Conservation (phyloP, 1,140 invertebrate species). For the Gryllus bimaculatus region DNA sequence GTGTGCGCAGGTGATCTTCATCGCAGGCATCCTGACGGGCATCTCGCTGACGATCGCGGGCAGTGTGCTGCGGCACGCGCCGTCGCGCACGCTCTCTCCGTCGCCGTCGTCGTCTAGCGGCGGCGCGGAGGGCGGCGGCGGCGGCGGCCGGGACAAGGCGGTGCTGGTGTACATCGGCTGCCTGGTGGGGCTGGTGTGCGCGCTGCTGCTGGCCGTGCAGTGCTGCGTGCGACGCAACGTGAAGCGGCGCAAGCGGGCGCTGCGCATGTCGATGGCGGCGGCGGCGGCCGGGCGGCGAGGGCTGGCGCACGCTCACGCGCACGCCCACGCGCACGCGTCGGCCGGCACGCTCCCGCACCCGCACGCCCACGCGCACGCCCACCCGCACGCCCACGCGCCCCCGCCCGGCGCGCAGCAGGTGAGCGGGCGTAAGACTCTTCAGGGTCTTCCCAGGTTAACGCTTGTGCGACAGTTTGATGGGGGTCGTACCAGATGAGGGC, state of each 20-base stretch:
- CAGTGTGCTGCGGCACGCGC: conserved; percentile 37
- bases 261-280: conserved; percentile 14
- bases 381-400: too few species aligned
- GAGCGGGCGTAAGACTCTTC: too few species aligned
- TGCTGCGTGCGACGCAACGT: conserved; percentile 47
- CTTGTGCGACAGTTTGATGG: too few species aligned
- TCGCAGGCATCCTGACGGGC: conserved; percentile 49
- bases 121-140: too few species aligned
- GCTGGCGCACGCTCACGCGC: neutral
- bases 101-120: neutral
- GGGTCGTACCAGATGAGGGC: too few species aligned
- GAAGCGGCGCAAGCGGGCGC: conserved; percentile 36
- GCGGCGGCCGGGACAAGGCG: conserved; percentile 42
- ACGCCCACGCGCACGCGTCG: neutral
- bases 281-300: conserved; percentile 8
- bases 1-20: conserved; percentile 45
- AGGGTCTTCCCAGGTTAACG: too few species aligned
- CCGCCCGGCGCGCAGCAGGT: too few species aligned
- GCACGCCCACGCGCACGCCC: too few species aligned
- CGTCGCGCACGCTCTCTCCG: neutral
- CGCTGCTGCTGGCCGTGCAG: conserved; percentile 46
- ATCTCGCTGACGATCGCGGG: conserved; percentile 50
- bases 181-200: conserved; percentile 46
- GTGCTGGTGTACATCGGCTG: conserved; percentile 52
- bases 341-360: too few species aligned